Conservation (phyloP, 1,140 invertebrate genomes). For the Trichonephila clavipes region DNA sequence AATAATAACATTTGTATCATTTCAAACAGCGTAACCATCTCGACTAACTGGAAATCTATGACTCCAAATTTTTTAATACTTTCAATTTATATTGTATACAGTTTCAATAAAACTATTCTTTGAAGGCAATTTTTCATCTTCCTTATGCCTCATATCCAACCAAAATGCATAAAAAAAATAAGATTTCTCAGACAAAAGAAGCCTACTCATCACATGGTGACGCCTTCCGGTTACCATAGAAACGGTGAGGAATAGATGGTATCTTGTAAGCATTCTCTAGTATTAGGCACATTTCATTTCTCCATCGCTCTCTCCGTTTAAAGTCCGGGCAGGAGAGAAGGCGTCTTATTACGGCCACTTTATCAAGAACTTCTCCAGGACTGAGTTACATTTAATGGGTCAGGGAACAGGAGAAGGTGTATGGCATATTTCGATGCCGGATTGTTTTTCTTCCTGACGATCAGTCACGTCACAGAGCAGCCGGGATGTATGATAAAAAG, state of each 20-base stretch:
- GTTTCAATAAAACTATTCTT: too few species aligned
- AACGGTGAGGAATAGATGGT: not conserved
- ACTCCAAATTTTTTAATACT: too few species aligned
- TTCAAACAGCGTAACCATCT: too few species aligned
- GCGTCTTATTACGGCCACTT: slow-evolving; percentile 22
- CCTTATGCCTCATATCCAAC: not conserved
- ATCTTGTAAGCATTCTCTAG: slow-evolving; percentile 22
- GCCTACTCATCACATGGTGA: not conserved
- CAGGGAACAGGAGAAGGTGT: not conserved
- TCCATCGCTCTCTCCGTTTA: not conserved
- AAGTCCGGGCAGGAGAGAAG: not conserved
- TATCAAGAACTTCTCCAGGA: slow-evolving; percentile 1
- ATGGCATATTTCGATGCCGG: not conserved
- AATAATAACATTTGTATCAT: too few species aligned
- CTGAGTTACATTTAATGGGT: slow-evolving; percentile 40
- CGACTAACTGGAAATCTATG: too few species aligned
- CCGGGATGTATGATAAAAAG: not conserved
- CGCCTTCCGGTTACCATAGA: not conserved
- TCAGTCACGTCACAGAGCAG: not conserved
- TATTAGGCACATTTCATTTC: slow-evolving; percentile 35
- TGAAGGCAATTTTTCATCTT: too few species aligned
- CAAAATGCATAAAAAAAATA: not conserved
- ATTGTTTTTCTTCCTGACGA: not conserved
- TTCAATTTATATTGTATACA: too few species aligned
- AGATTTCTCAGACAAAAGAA: not conserved